phyloP scores from a whole-genome alignment of 2,797 vertebrate species.

The Heliangelus exortis region DNA sequence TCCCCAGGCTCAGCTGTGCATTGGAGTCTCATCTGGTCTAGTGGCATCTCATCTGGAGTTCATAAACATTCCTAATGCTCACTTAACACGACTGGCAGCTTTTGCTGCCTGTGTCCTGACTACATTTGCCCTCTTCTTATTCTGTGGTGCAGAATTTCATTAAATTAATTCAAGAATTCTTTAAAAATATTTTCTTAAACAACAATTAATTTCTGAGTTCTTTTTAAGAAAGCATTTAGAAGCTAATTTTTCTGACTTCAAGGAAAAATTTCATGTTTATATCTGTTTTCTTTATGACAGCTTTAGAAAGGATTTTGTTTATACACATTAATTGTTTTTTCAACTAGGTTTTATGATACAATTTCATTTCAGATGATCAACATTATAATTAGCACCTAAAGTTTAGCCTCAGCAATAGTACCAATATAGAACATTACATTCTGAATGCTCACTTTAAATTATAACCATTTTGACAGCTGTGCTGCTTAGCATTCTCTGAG shows the following conservation, averaged over 20 bases:
- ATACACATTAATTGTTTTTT: constrained; percentile 49
- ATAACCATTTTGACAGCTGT: constrained; percentile 73
- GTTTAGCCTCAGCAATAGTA: constrained; percentile 62
- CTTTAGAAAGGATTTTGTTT: constrained; percentile 18
- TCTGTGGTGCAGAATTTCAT: neutral
- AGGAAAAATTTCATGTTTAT: constrained; percentile 16
- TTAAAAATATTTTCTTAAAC: constrained; percentile 16
- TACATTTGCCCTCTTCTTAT: neutral
- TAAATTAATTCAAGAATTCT: neutral
- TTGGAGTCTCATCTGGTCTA: neutral
- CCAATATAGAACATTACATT: constrained; percentile 67
- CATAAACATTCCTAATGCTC: neutral
- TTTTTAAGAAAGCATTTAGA: neutral
- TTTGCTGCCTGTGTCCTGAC: neutral
- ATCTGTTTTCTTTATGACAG: constrained; percentile 41
- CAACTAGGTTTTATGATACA: constrained; percentile 59
- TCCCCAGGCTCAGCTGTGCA: neutral
- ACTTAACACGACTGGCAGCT: neutral
- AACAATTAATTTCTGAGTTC: constrained; percentile 31
- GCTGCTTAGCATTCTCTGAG: constrained; percentile 64
- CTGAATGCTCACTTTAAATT: constrained; percentile 73
- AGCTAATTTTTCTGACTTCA: constrained; percentile 22
- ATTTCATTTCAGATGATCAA: constrained; percentile 69
- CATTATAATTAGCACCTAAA: constrained; percentile 70
- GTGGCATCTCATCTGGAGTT: neutral